Conservation (phyloP, 2,113 vertebrate genomes). For the Callocephalon fimbriatum region DNA sequence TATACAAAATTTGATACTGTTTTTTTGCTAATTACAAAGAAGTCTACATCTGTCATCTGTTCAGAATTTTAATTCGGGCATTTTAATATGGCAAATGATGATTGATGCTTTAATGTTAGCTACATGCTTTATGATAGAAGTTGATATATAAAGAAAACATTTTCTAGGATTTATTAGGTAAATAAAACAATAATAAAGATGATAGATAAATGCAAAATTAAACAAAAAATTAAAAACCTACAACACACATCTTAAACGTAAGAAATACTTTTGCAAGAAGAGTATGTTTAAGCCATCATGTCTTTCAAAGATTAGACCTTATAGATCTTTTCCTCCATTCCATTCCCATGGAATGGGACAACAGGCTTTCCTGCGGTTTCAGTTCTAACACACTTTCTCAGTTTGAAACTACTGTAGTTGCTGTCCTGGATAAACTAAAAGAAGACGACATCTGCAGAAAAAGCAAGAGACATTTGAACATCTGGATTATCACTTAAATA, state of each 20-base stretch:
- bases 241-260: not conserved
- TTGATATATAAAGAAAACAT: not conserved
- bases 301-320: not conserved
- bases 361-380: not conserved
- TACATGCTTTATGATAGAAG: not conserved
- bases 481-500: not conserved
- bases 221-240: not conserved
- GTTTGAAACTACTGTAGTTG: not conserved
- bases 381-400: not conserved
- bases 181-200: not conserved
- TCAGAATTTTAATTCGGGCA: not conserved
- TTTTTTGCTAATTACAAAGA: not conserved
- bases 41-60: not conserved
- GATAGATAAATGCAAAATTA: not conserved
- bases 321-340: not conserved
- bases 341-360: not conserved
- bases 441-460: not conserved
- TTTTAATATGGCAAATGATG: not conserved
- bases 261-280: not conserved
- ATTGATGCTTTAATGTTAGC: not conserved
- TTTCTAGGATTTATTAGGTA: not conserved
- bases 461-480: not conserved
- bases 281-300: fast-evolving
- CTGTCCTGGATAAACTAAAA: not conserved
- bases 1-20: not conserved